These are phyloP conservation scores for Linhomoeus sp. DNA, from an alignment of 2,888 invertebrate species.

Conservation along the genomic window DNA sequence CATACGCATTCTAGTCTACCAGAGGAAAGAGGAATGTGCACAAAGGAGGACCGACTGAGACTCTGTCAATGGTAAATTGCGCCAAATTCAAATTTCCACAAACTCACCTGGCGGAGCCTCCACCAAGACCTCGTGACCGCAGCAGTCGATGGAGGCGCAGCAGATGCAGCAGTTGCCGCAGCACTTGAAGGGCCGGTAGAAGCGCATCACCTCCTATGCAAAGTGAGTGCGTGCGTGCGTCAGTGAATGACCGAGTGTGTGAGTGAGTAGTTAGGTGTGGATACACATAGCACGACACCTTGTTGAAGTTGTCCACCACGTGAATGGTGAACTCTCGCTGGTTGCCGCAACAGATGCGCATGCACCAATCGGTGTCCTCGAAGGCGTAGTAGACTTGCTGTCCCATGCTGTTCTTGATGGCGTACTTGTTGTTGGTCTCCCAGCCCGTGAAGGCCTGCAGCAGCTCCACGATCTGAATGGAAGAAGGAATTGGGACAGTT, in stretches of 20 bases:
- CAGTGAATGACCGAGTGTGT: too few relatives aligned
- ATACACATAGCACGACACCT: too few relatives aligned
- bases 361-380: slow-evolving; percentile 28
- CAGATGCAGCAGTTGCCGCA: not conserved
- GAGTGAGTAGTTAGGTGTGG: too few relatives aligned
- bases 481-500: too few relatives aligned
- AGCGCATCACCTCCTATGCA: slow-evolving; percentile 2
- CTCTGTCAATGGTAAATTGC: too few relatives aligned
- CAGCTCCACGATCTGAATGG: slow-evolving; percentile 1
- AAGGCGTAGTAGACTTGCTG: slow-evolving; percentile 15
- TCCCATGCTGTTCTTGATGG: slow-evolving; percentile 5
- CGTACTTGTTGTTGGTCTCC: slow-evolving; percentile 8
- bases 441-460: slow-evolving; percentile 7
- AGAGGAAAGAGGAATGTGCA: too few relatives aligned
- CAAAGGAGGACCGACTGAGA: too few relatives aligned
- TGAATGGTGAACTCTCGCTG: slow-evolving; percentile 29
- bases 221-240: slow-evolving; percentile 1
- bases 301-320: slow-evolving; percentile 28
- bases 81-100: too few relatives aligned
- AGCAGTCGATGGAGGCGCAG: not conserved
- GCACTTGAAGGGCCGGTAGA: slow-evolving; percentile 1
- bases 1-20: too few relatives aligned
- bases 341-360: slow-evolving; percentile 29
- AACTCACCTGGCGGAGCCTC: slow-evolving; percentile 3
- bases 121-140: not conserved